These are phyloP conservation scores for Eupithecia exiguata DNA, from an alignment of 2,888 invertebrate genomes.

Conservation along the genomic window DNA sequence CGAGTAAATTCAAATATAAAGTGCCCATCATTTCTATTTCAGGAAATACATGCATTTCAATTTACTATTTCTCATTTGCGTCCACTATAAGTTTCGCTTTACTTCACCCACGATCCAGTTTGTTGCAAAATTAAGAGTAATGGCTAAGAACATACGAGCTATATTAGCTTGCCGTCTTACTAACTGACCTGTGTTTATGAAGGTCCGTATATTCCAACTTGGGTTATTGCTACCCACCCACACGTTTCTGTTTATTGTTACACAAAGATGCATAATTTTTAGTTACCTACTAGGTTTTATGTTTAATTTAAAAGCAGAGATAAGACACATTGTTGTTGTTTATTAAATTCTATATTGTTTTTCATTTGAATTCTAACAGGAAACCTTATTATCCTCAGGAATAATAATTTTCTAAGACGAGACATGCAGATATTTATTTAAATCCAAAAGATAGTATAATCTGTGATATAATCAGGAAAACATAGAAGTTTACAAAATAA, in stretches of 20 bases:
- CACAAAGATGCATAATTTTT: slow-evolving; percentile 1
- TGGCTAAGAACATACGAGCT: slow-evolving; percentile 60
- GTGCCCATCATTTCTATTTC: slow-evolving; percentile 46
- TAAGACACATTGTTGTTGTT: neutral
- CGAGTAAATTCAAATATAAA: slow-evolving; percentile 31
- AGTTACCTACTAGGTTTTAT: neutral
- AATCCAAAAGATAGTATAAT: neutral
- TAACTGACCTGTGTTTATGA: slow-evolving; percentile 74
- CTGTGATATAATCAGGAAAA: no score
- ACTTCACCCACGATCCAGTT: slow-evolving; percentile 56
- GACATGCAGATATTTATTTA: neutral
- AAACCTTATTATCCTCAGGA: neutral
- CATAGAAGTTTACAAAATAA: neutral
- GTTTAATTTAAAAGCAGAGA: neutral
- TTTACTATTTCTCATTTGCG: slow-evolving; percentile 72
- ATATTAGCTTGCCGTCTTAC: slow-evolving; percentile 63
- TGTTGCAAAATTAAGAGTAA: slow-evolving; percentile 73
- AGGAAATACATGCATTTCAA: slow-evolving; percentile 48
- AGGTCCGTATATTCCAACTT: slow-evolving; percentile 61
- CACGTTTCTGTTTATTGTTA: slow-evolving; percentile 48
- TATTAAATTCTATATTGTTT: neutral
- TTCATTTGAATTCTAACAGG: neutral
- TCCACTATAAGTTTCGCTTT: slow-evolving; percentile 75
- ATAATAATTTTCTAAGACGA: neutral
- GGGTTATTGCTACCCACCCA: slow-evolving; percentile 51